Percentiles rank a stretch among this genome's conserved stretches.
phyloP scores from a whole-genome alignment of 2,888 invertebrate species.

The Volucella bombylans region DNA sequence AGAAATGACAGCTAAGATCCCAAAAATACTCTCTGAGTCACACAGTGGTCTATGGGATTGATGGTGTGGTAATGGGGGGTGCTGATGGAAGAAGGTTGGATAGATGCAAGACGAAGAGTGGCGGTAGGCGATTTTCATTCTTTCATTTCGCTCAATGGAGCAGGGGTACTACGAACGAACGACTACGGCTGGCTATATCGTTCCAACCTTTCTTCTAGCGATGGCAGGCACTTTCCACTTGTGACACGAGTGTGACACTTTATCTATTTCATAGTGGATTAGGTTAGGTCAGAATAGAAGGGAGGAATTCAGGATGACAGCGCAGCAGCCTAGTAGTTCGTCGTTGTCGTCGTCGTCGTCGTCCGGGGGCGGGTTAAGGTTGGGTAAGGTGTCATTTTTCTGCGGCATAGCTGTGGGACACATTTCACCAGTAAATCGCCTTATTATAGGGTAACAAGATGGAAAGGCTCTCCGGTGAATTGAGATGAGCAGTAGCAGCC shows the following conservation, averaged over 20 bases:
- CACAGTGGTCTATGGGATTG: conserved; percentile 17
- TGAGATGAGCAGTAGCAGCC: conserved; percentile 21
- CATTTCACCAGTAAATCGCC: conserved; percentile 52
- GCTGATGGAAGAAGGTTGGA: no score
- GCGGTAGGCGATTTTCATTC: conserved; percentile 48
- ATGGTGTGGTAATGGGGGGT: no score
- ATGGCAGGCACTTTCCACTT: conserved; percentile 46
- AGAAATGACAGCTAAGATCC: conserved; percentile 60
- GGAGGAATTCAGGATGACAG: conserved; percentile 26
- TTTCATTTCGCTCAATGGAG: conserved; percentile 15
- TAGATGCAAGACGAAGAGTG: background rate
- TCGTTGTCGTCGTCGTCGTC: no score
- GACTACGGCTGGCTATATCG: conserved; percentile 28
- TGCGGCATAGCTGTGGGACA: conserved; percentile 20
- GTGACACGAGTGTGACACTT: conserved; percentile 64
- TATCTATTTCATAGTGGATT: conserved; percentile 69
- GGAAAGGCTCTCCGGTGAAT: conserved; percentile 39
- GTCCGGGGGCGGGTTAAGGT: background rate
- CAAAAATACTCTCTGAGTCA: conserved; percentile 71
- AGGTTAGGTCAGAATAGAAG: conserved; percentile 46
- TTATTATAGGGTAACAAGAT: conserved; percentile 51
- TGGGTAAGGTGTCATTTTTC: conserved; percentile 16
- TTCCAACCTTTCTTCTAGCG: background rate
- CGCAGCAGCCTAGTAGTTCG: no score
- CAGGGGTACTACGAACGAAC: background rate